A percentile compares a stretch with the other conserved stretches of the same genome.
phyloP scores from a whole-genome alignment of 2,113 vertebrate species.

The Echinops telfairi region DNA sequence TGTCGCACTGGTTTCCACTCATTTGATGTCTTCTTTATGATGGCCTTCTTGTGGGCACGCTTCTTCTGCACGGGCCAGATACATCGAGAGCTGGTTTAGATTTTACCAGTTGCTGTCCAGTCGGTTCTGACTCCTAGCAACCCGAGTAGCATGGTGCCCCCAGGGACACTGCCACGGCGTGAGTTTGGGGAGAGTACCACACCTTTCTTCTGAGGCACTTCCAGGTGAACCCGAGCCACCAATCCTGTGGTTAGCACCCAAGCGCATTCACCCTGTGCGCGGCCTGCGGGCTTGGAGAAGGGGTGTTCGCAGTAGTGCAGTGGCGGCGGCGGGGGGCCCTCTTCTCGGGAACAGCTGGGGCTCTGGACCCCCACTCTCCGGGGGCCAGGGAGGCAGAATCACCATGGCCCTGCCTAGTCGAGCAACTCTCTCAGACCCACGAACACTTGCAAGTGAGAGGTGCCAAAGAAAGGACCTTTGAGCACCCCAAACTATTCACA shows the following conservation, averaged over 20 bases:
- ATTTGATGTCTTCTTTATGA: neutral
- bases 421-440: neutral
- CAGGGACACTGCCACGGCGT: neutral
- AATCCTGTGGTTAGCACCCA: neutral
- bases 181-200: neutral
- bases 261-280: neutral
- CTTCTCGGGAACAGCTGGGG: neutral
- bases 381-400: neutral
- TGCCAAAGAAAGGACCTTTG: neutral
- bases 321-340: neutral
- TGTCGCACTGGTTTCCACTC: neutral
- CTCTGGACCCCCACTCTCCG: neutral
- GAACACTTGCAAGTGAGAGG: neutral
- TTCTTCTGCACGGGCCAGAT: neutral
- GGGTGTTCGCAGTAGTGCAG: neutral
- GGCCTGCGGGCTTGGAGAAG: neutral
- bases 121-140: neutral
- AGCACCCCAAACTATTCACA: neutral
- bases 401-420: neutral
- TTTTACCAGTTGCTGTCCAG: neutral
- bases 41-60: neutral
- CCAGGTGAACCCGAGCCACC: neutral
- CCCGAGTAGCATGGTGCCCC: neutral
- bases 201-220: neutral
- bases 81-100: neutral